Evolutionary conservation across 2,888 invertebrate genomes (phyloP), one percentile per base, ranked within the genome.

Genomic region (Leucophenga montana): DNA sequence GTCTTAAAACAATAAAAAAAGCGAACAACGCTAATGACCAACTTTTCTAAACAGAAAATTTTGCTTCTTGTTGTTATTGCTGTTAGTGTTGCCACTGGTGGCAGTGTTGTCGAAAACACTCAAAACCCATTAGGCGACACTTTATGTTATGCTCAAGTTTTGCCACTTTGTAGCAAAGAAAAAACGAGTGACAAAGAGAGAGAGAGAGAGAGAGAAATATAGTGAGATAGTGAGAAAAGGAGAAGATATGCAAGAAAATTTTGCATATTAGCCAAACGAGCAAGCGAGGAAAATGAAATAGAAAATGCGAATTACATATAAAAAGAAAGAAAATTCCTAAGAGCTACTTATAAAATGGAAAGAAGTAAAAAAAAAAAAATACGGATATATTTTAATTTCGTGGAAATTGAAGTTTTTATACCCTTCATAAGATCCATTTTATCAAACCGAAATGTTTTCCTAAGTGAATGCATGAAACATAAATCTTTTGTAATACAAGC

Each of bases 51-150:
- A 64, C 62, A 64, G 50, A 22, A 50, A 50, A 50, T 61, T 56
- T 48, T 50, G 6, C 16, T 50, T 16, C 18, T 66, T 75, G 73
- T 66, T 69, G 66, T 76, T 72, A 54, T 20, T 39, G 48, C 31
- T 59, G 39, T 20, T 50, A 66, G 9, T 68, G 72, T 56, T 65
- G 69, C 27, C 71, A 54, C 61, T 71, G 66, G 44, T 66, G 71
- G 50, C 61, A 76, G 72, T 80, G 83, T 80, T 77, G 86, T 85
- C 84, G 80, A 85, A 85, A 85, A 85, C 86, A 85, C 84, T 85
- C 86, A 83, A 83, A 84, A 84, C 82, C 85, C 84, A 84, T 84
- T 84, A 85, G 86, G 85, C 78, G 84, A 85, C 86, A 85, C 84
- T 85, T 85, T 85, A 83, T 84, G 84, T 80, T 84, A 83, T 82